These are phyloP conservation scores for Ochropacha duplaris DNA, from an alignment of 2,888 invertebrate genomes.

Conservation along the genomic window DNA sequence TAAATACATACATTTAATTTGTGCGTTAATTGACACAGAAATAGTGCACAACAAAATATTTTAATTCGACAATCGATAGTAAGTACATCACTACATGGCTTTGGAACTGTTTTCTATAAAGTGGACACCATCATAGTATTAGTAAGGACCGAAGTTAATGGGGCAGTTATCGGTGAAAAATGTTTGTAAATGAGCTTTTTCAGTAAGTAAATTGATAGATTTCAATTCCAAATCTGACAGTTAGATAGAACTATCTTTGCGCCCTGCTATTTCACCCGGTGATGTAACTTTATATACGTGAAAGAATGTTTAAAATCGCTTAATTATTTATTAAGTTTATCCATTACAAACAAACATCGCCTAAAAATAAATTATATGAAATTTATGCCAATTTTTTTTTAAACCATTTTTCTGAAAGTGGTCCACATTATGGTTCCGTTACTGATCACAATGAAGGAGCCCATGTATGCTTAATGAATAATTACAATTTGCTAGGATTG, in stretches of 20 bases:
- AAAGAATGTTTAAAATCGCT: no score
- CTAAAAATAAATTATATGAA: not conserved
- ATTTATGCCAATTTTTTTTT: not conserved
- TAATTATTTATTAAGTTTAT: no score
- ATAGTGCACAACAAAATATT: not conserved
- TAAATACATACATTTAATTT: not conserved
- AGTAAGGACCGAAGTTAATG: not conserved
- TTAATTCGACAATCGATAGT: not conserved
- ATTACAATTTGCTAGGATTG: not conserved
- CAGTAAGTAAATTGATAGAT: no score
- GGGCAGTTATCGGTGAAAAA: no score
- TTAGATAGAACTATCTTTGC: no score
- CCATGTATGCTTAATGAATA: not conserved
- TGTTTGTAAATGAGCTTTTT: not conserved
- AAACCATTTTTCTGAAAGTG: not conserved
- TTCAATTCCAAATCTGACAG: no score
- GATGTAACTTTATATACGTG: no score
- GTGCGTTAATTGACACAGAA: not conserved
- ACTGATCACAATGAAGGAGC: not conserved
- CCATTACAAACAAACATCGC: no score
- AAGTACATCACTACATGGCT: not conserved
- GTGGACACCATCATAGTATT: not conserved
- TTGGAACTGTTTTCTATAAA: not conserved
- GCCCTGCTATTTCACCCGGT: no score
- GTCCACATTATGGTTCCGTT: not conserved